Base-by-base conservation (phyloP, 2,888 invertebrate genomes). In the Tetragonula carbonaria region DNA sequence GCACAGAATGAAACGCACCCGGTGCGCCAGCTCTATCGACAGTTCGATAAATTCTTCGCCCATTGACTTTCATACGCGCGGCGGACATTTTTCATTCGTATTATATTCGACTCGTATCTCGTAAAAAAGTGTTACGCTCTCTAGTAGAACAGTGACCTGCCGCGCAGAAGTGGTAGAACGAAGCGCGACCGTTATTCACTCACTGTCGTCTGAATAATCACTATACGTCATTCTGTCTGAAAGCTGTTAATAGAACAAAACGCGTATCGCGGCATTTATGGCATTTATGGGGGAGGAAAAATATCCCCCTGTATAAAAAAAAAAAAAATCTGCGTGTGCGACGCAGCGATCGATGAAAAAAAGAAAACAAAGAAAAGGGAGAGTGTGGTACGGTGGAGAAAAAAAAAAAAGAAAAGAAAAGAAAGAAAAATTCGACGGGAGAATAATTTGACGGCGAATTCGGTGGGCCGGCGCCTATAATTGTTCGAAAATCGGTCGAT, bases 1-100 rank as follows among this genome's bases (percentile, higher is more conserved):
- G 16, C 16, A 14, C 11, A 28, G 18, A 28, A n/a, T 18, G 74
- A 38, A n/a, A 28, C 18, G 45, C 28, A 45, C 28, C 23, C 72
- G 33, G 18, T 51, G 23, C 28, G 33, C 45, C 14, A 21, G 16
- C 57, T 33, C 67, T 63, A 74, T 74, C 62, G 62, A 38, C 74
- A 59, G 13, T 21, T 21, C 67, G 53, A 79, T 79, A 79, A 74
- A 79, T 74, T 68, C 74, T 28, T 53, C 51, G 21, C 45, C 18
- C 33, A 38, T 73, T 51, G 38, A 67, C 74, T 67, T 51, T 67
- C 59, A 68, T 53, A 59, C 53, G 55, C 21, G 23, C 23, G 8
- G 53, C 23, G n/a, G 38, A 8, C 38, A 74, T 79, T 62, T 74
- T 79, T 74, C 74, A 62, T 67, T 45, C 59, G 74, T 28, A 59